Evolutionary conservation across 2,797 vertebrate species (phyloP).

Genomic region (Delichon dasypus): DNA sequence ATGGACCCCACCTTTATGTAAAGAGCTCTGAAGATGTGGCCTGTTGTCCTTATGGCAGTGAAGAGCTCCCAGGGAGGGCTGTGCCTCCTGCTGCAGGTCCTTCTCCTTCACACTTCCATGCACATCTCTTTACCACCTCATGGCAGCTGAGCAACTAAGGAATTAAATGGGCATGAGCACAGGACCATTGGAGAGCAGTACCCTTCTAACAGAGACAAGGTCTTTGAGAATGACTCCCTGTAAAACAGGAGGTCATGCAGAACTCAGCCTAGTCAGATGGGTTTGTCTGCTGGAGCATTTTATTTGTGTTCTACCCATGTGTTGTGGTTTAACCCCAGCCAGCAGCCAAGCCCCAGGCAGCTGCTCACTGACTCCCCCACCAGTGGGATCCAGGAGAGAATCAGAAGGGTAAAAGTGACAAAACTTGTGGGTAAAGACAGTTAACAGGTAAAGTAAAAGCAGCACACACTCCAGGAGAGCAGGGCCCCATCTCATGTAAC

Average conservation of each 20-base stretch:
- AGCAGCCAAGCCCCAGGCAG: background rate
- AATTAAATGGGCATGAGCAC: background rate
- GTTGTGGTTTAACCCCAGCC: background rate
- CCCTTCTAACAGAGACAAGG: background rate
- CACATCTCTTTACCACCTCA: background rate
- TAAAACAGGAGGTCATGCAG: background rate
- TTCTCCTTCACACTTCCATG: background rate
- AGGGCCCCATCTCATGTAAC: rapidly evolving
- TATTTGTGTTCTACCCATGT: background rate
- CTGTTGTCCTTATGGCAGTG: rapidly evolving
- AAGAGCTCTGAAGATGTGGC: background rate
- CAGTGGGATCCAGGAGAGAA: rapidly evolving
- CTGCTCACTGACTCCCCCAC: rapidly evolving
- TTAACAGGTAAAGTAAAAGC: background rate
- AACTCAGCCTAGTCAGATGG: background rate
- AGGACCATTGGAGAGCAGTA: background rate
- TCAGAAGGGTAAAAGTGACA: background rate
- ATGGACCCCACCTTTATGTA: too few species aligned
- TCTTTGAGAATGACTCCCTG: background rate
- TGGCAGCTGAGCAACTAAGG: background rate
- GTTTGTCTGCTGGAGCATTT: background rate
- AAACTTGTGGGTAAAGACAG: background rate
- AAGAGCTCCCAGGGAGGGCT: background rate
- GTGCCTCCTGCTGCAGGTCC: background rate
- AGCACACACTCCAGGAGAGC: background rate